phyloP scores from a whole-genome alignment of 2,113 vertebrate species.

The Pagrus major region DNA sequence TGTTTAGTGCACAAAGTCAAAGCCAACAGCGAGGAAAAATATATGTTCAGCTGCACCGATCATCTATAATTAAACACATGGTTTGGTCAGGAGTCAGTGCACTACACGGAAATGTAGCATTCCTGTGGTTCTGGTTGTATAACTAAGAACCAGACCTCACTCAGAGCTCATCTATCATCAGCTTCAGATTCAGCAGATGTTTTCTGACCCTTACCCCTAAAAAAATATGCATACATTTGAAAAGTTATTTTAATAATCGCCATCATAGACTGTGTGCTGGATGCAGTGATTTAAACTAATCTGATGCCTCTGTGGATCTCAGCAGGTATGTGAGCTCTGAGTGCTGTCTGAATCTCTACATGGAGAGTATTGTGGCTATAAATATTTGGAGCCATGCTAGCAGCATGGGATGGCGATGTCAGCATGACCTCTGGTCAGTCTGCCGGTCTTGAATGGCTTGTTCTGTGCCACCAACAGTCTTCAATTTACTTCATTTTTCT shows the following conservation, averaged over 20 bases:
- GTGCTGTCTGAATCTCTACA: not conserved
- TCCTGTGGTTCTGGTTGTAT: conserved; percentile 11
- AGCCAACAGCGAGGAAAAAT: not conserved
- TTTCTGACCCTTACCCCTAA: too few species aligned
- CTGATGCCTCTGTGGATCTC: conserved; percentile 14
- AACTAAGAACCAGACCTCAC: conserved; percentile 18
- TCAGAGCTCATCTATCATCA: not conserved
- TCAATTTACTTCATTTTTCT: too few species aligned
- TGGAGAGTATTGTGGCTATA: not conserved
- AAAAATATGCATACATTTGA: too few species aligned
- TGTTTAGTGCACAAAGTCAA: conserved; percentile 3
- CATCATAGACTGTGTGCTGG: not conserved
- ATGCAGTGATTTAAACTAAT: conserved; percentile 13
- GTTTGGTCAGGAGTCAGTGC: not conserved
- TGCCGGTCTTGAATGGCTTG: not conserved
- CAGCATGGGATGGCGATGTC: not conserved
- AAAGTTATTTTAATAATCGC: too few species aligned
- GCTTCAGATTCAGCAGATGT: too few species aligned
- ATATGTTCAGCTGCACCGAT: conserved; percentile 4
- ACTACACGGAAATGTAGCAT: not conserved
- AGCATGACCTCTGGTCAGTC: not conserved
- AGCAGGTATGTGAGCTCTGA: not conserved
- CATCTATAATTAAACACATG: conserved; percentile 24
- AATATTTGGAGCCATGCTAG: not conserved
- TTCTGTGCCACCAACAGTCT: not conserved